Base-by-base conservation (phyloP, 2,888 invertebrate species). In the Zygaena filipendulae region DNA sequence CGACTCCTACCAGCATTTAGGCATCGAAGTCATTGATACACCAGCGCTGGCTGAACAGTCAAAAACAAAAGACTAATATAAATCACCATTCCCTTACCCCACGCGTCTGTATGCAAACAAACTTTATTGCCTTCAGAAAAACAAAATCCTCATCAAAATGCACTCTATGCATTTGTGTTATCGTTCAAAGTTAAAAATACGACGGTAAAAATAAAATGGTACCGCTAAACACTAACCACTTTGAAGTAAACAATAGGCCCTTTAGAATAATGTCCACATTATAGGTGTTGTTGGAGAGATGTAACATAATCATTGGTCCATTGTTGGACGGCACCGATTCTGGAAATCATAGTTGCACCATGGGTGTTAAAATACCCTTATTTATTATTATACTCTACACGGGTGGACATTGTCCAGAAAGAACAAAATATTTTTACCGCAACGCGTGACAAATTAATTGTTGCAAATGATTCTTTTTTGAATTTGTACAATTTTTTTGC, bases 61-160 rank as follows among this genome's bases (percentile, higher is more conserved):
- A 75, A 75, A 77, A 79, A 77, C 77, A 75, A 79, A 71, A 72
- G 74, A 67, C 47, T 60, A 51, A 55, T 64, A 75, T 77, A 79
- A 79, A 79, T 79, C 75, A 77, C 67, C 44, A 55, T 46, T 50
- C 47, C 53, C 39, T 46, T 53, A 56, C 58, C 59, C 58, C 52
- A 62, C 59, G 59, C 58, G 52, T 60, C 51, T 40, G 41, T 55
- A 59, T 59, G 51, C 56, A 53, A 59, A 53, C 47, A 52, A 45
- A 46, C 46, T 45, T 59, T 56, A 66, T 63, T 64, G 71, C 61
- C 66, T 59, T 59, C 49, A 59, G 47, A 64, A 71, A 74, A 74
- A 75, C 74, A 77, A 75, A 71, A 50, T 67, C 34, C 49, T 49
- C 51, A 63, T 47, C 54, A 54, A 54, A 57, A 68, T 61, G n/a